Evolutionary conservation across 2,113 vertebrate species (phyloP), one percentile per base, ranked within the genome.

Genomic region (Ptyas mucosa): DNA sequence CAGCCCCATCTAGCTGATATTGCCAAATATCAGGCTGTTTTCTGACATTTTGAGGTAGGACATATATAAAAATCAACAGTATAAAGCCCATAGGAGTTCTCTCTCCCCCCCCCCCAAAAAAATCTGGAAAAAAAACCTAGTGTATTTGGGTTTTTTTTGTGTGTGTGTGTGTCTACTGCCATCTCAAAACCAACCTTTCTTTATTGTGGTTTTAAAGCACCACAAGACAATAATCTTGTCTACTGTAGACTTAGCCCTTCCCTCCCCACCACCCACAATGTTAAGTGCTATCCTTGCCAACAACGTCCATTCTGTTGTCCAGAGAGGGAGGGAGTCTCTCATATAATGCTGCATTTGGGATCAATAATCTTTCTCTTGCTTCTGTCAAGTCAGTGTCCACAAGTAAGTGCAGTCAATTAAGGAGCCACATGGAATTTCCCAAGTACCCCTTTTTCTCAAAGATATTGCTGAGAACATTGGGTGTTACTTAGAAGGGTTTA

Each of bases 21-120:
- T 34, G n/a, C 5, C 14, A 75, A 75, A 34, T 3, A 34, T 75
- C 64, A 34, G n/a, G 29, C 64, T 75, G 64, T 75, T 75, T 75
- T 75, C 64, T 34, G 6, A 14, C 14, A 75, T 34, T 15, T 75
- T 75, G 64, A 15, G n/a, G 64, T 34, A 75, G n/a, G 64, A 75
- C 6, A 75, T 75, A 75, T 10, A 34, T 75, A n/a, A 69, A 64
- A 12, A 64, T n/a, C 3, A 64, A 75, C 1, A 34, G n/a, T 18
- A 34, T 75, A 75, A 75, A 75, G 64, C 64, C 64, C 34, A 75
- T n/a, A 81, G 15, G 20, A 18, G 1, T 39, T 81, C 6, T 20
- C 7, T 9, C 7, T 14, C 1, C 2, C 26, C 24, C 26, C 24
- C 0, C 0, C 29, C 29, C 3, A 29, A 26, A 64, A 34, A n/a